A percentile compares a stretch with the other conserved stretches of the same genome.
phyloP scores from a whole-genome alignment of 2,797 vertebrate genomes.

The Rhinophrynus dorsalis region DNA sequence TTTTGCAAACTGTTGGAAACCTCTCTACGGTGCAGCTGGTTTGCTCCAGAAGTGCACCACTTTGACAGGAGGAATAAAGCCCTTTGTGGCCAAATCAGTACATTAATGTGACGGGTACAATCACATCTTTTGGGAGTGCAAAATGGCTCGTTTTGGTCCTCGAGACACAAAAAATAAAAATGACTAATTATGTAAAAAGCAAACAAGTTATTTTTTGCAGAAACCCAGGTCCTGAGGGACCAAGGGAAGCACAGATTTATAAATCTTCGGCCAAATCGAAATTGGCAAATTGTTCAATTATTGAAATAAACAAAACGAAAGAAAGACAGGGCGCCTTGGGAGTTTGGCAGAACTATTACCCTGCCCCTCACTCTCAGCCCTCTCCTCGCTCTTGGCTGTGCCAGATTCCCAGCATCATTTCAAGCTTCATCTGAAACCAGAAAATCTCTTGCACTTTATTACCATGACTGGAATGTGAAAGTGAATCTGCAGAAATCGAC shows the following conservation, averaged over 20 bases:
- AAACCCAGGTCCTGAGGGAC: too few species aligned
- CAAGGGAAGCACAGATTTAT: neutral
- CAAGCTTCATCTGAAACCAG: neutral
- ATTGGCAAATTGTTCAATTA: slow-evolving; percentile 15
- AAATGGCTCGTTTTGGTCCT: too few species aligned
- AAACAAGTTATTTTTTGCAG: too few species aligned
- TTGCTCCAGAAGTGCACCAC: too few species aligned
- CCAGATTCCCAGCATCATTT: slow-evolving; percentile 38
- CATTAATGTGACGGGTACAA: too few species aligned
- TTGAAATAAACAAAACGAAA: neutral
- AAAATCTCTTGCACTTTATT: neutral
- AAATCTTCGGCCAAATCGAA: neutral
- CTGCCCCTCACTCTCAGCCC: neutral
- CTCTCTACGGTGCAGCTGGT: too few species aligned
- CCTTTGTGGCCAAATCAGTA: too few species aligned
- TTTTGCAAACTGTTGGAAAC: too few species aligned
- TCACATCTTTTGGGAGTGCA: too few species aligned
- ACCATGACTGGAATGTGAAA: slow-evolving; percentile 21
- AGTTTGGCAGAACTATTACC: neutral
- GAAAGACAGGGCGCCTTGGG: neutral
- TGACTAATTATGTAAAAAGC: too few species aligned
- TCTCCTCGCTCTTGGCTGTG: neutral
- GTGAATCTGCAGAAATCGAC: neutral
- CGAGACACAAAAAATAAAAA: too few species aligned
- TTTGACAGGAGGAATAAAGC: too few species aligned